Conservation (phyloP, 2,888 invertebrate genomes). For the Troilus luridus region DNA sequence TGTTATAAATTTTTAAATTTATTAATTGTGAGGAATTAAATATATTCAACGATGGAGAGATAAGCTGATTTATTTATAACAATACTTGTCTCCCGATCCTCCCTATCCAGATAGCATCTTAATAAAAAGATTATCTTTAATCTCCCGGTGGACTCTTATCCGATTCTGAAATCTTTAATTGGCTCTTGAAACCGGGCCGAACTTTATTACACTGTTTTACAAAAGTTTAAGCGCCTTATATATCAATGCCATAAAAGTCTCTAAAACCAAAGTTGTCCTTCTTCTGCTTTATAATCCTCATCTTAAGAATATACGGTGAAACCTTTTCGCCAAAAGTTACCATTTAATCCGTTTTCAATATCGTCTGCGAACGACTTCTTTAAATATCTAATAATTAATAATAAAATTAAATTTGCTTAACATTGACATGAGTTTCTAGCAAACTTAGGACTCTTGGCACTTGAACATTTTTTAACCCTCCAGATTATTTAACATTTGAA, state of each 20-base stretch:
- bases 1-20: too few species aligned
- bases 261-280: conserved; percentile 7
- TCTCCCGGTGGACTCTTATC: background rate
- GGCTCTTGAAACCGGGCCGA: background rate
- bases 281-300: background rate
- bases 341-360: background rate
- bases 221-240: conserved; percentile 21
- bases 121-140: conserved; percentile 3
- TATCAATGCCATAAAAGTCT: background rate
- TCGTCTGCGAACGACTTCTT: background rate
- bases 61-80: too few species aligned
- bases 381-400: background rate
- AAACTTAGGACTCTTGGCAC: too few species aligned
- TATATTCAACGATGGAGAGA: too few species aligned
- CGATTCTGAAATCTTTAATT: background rate
- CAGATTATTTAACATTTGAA: too few species aligned
- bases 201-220: background rate
- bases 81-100: too few species aligned
- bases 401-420: too few species aligned
- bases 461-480: too few species aligned
- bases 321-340: background rate
- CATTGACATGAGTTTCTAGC: too few species aligned
- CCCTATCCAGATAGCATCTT: background rate
- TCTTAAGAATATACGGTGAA: background rate
- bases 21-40: too few species aligned